A percentile compares a stretch with the other conserved stretches of the same genome.
Evolutionary conservation across 23 tunicate genomes (phyloP).

Genomic region (Trididemnum nubilum): DNA sequence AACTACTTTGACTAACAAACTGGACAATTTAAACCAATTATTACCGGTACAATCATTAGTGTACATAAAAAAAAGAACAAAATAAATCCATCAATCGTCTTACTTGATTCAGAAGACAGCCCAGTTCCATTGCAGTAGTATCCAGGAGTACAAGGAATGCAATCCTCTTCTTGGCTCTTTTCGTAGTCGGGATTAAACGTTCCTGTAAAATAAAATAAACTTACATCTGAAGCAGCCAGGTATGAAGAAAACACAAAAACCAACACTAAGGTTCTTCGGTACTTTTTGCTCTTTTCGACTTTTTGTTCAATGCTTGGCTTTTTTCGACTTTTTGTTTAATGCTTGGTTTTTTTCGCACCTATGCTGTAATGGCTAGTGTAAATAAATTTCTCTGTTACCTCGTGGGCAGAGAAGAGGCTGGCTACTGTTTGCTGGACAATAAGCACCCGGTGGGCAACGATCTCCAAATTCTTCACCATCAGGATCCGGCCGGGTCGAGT

Average conservation of each 20-base stretch:
- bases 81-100: too few species aligned
- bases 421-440: constrained; percentile 86
- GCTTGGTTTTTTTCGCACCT: too few species aligned
- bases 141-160: constrained; percentile 66
- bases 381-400: constrained; percentile 34
- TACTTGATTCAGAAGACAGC: background rate
- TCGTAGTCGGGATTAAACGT: constrained; percentile 64
- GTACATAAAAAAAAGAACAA: too few species aligned
- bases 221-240: too few species aligned
- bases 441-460: constrained; percentile 64
- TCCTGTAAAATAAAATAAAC: constrained; percentile 43
- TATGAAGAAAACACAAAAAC: background rate
- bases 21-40: too few species aligned
- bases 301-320: too few species aligned
- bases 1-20: too few species aligned
- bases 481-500: constrained; percentile 63
- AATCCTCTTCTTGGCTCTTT: constrained; percentile 44
- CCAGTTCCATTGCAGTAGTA: constrained; percentile 72
- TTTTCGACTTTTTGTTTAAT: too few species aligned
- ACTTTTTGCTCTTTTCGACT: background rate
- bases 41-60: too few species aligned
- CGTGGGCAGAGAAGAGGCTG: constrained; percentile 50
- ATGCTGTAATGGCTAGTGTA: too few species aligned
- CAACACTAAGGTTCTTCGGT: background rate
- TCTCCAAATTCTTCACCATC: constrained; percentile 71